phyloP scores from a whole-genome alignment of 37 sponge, comb jelly and placozoan species.

The Halisarca cf. caerulea region DNA sequence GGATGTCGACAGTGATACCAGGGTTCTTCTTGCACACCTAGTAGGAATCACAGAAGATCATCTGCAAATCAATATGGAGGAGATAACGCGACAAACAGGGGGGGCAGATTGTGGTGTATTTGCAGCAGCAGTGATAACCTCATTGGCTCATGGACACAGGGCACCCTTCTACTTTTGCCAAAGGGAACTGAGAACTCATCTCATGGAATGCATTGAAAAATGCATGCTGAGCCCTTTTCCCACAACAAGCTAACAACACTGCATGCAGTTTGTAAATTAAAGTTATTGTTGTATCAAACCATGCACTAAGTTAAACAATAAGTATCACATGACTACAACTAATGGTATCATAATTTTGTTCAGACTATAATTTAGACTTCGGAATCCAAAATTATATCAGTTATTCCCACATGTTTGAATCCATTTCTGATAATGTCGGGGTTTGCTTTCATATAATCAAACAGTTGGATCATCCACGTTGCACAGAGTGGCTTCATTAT shows the following conservation, averaged over 20 bases:
- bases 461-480: constrained; percentile 17
- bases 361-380: too few species aligned
- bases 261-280: background rate
- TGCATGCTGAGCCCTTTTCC: constrained; percentile 10
- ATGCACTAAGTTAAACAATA: background rate
- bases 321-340: background rate
- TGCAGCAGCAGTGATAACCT: constrained; percentile 16
- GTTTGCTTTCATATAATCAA: constrained; percentile 12
- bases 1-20: constrained; percentile 13
- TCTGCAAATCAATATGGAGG: background rate
- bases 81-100: constrained; percentile 7
- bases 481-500: background rate
- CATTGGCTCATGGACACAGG: constrained; percentile 9
- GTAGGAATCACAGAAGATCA: background rate
- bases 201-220: constrained; percentile 28
- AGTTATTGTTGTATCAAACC: background rate
- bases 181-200: constrained; percentile 2
- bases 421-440: constrained; percentile 13
- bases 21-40: background rate
- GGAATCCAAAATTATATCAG: too few species aligned
- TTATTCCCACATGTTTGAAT: constrained; percentile 12
- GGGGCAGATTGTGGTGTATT: constrained; percentile 27
- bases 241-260: constrained; percentile 2
- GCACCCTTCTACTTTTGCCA: background rate
- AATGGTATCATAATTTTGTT: background rate